Evolutionary conservation across 2,113 vertebrate species (phyloP).

Genomic region (Crotalus horridus): DNA sequence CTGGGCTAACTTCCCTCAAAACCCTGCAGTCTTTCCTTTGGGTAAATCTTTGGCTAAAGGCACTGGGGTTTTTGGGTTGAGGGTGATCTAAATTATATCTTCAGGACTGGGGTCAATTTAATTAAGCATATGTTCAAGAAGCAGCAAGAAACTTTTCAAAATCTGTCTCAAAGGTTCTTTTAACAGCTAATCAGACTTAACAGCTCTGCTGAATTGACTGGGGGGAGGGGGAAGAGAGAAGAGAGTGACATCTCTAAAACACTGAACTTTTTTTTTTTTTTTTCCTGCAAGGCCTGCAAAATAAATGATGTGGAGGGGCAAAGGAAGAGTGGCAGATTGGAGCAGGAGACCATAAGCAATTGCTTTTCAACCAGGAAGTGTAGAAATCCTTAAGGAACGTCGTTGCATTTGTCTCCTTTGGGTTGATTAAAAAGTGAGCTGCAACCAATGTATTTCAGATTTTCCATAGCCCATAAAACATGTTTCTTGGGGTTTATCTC

Average conservation of each 20-base stretch:
- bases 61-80: background rate
- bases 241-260: background rate
- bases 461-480: background rate
- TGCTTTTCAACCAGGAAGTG: background rate
- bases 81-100: constrained; percentile 4
- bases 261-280: background rate
- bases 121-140: constrained; percentile 27
- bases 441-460: background rate
- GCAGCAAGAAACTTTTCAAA: background rate
- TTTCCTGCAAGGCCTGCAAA: background rate
- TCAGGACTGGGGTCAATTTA: constrained; percentile 10
- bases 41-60: background rate
- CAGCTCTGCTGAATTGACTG: constrained; percentile 21
- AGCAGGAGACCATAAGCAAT: background rate
- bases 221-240: background rate
- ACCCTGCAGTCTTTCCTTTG: background rate
- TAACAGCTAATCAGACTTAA: background rate
- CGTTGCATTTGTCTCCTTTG: background rate
- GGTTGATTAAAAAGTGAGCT: background rate
- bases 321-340: background rate
- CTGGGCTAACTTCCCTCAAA: too few species aligned
- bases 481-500: background rate
- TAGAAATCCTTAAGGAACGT: background rate
- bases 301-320: background rate
- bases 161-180: background rate